A percentile compares a stretch with the other conserved stretches of the same genome.
These are phyloP conservation scores for Intellagama lesueurii DNA, from an alignment of 2,797 vertebrate species.

Conservation along the genomic window DNA sequence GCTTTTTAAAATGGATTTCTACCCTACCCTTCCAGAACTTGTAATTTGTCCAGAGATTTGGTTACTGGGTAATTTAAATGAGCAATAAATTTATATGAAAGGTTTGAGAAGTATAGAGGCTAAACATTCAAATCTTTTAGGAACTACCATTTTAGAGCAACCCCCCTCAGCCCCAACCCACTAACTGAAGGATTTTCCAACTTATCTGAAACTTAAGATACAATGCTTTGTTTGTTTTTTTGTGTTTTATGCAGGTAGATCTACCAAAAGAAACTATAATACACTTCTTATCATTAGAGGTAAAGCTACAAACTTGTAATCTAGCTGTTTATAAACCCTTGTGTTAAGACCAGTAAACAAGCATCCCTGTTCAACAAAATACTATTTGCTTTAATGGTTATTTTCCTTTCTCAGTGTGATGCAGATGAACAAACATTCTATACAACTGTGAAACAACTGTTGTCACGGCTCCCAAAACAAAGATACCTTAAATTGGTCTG, in stretches of 20 bases:
- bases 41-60: background rate
- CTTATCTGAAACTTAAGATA: background rate
- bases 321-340: background rate
- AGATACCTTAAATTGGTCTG: constrained; percentile 94
- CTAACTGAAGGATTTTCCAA: background rate
- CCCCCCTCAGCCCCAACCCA: background rate
- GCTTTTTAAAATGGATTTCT: background rate
- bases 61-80: background rate
- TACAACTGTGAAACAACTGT: constrained; percentile 89
- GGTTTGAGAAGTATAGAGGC: background rate
- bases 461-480: constrained; percentile 92
- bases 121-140: background rate
- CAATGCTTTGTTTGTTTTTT: constrained; percentile 37
- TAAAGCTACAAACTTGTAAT: constrained; percentile 67
- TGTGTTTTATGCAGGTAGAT: constrained; percentile 96
- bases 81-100: background rate
- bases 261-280: constrained; percentile 93
- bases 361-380: constrained; percentile 7
- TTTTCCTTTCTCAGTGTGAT: constrained; percentile 83
- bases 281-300: constrained; percentile 94
- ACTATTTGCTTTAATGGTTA: background rate
- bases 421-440: constrained; percentile 89
- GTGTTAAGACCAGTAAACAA: background rate
- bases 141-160: background rate
- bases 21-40: too few species aligned